Base-by-base conservation (phyloP, 2,888 invertebrate genomes). In the Amaurobius ferox region DNA sequence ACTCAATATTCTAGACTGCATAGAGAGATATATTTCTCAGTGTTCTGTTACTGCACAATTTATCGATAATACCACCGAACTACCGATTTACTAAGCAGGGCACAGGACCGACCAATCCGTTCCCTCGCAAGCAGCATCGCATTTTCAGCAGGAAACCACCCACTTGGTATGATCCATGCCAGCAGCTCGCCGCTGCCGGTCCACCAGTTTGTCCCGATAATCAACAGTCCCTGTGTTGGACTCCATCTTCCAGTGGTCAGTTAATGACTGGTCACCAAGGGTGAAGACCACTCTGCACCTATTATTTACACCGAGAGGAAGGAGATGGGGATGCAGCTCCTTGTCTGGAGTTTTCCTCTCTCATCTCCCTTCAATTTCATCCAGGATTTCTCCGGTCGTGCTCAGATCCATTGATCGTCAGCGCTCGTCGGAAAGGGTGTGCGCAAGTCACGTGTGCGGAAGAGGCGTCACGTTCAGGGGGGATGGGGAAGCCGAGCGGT, bases 331-430 rank as follows among this genome's bases (percentile, higher is more conserved):
- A 80, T 74, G 80, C 80, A 35, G 80, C 23, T 70, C 70, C 40
- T n/a, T 40, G 67, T 73, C 64, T 80, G 55, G 80, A 39, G 80
- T 73, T 11, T 72, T 71, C 67, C 68, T 68, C 74, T 62, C 61
- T 48, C 62, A 26, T 44, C 29, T 67, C 39, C 62, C 48, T 9
- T 29, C 70, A 30, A 68, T 35, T 23, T n/a, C 61, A 40, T 68
- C 74, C 74, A 74, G 76, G 76, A 77, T 76, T 70, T 30, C 44
- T 44, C 73, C 55, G 64, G 44, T 40, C 64, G 71, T 85, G 83
- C 83, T 85, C 83, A 85, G 83, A 66, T 66, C 64, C 83, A 85
- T 85, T 85, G 83, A 85, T 85, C 67, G 77, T 32, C 6, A 29
- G 26, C 67, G 55, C 40, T 16, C n/a, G 72, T 29, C 48, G 64